Evolutionary conservation across 2,113 vertebrate species (phyloP).

Genomic region (Cyphomyrus plagiostoma): DNA sequence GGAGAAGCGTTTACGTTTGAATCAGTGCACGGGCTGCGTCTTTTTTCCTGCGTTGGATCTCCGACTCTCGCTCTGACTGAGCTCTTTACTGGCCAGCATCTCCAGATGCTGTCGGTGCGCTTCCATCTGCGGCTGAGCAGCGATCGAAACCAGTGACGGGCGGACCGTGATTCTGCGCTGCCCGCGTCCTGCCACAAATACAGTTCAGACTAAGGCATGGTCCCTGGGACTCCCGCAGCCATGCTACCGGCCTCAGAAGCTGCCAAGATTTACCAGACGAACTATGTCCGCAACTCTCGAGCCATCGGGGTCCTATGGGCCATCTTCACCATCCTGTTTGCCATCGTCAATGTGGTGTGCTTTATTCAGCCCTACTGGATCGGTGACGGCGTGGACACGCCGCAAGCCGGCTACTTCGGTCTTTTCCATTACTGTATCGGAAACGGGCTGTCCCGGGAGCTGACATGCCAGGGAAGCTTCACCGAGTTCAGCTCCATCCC

Average conservation of each 20-base stretch:
- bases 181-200: not conserved
- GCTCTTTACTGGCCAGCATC: not conserved
- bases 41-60: not conserved
- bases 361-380: constrained; percentile 98
- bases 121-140: not conserved
- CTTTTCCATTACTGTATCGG: constrained; percentile 92
- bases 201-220: constrained; percentile 35
- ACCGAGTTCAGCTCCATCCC: constrained; percentile 89
- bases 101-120: not conserved
- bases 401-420: constrained; percentile 92
- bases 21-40: not conserved
- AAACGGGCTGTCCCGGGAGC: constrained; percentile 78
- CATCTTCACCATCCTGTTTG: constrained; percentile 93
- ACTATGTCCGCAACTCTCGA: constrained; percentile 89
- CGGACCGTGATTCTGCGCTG: not conserved
- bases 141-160: not conserved
- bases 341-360: constrained; percentile 88
- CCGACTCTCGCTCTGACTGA: not conserved
- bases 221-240: constrained; percentile 68
- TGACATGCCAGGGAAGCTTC: constrained; percentile 89
- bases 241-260: constrained; percentile 88
- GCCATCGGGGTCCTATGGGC: constrained; percentile 93
- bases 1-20: not conserved
- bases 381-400: constrained; percentile 90
- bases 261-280: constrained; percentile 89